Conservation (phyloP, 2,113 vertebrate species). For the Piaya cayana region DNA sequence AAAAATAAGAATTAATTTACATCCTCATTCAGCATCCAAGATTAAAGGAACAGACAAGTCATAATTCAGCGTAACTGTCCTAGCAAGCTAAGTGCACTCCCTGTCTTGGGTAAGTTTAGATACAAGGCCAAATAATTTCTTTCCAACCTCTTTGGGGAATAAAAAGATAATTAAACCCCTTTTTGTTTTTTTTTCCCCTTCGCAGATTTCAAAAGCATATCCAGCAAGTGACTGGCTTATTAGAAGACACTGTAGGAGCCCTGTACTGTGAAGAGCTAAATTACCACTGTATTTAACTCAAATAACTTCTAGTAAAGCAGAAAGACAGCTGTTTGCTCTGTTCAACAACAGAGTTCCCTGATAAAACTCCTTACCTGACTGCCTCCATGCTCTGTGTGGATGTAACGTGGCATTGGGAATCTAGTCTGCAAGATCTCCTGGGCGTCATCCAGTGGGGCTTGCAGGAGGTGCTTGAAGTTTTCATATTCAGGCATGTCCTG, state of each 20-base stretch:
- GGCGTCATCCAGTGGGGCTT: conserved; percentile 93
- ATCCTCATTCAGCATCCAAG: not conserved
- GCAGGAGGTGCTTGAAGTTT: conserved; percentile 96
- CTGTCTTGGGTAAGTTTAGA: not conserved
- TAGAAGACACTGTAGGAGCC: not conserved
- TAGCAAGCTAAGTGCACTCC: not conserved
- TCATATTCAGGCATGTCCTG: conserved; percentile 96
- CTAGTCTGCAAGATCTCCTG: conserved; percentile 94
- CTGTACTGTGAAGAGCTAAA: not conserved
- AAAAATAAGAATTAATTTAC: not conserved
- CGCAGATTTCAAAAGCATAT: not conserved
- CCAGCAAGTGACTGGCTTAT: not conserved
- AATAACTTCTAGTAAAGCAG: not conserved
- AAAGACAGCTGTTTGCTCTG: not conserved
- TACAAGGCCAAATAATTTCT: not conserved
- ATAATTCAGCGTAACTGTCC: not conserved
- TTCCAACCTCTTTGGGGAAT: not conserved
- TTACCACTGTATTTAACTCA: not conserved
- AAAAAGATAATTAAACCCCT: not conserved
- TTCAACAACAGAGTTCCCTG: not conserved
- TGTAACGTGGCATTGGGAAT: conserved; percentile 95
- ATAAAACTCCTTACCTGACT: conserved; percentile 75
- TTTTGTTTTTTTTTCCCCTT: not conserved
- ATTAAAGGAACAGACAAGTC: not conserved
- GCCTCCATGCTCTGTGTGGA: conserved; percentile 93